A percentile compares a stretch with the other conserved stretches of the same genome.
Evolutionary conservation across 2,113 vertebrate genomes (phyloP).

Genomic region (Bucco capensis): DNA sequence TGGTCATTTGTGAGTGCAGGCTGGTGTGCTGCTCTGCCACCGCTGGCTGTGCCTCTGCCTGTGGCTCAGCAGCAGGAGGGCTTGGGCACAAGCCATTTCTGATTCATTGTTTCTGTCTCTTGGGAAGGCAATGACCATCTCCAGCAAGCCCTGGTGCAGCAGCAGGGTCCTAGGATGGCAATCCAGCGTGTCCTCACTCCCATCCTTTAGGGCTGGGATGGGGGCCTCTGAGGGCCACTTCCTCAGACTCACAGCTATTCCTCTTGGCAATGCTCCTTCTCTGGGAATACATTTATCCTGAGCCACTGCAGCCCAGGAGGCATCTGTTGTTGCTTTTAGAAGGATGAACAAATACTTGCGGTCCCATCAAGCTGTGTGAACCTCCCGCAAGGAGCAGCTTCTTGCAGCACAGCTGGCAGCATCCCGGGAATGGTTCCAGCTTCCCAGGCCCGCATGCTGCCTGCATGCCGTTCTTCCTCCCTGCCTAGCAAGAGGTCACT

Average conservation of each 20-base stretch:
- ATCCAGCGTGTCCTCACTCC: fast-evolving
- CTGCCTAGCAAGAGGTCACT: neutral
- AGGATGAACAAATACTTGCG: neutral
- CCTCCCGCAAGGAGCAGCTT: neutral
- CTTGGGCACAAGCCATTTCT: neutral
- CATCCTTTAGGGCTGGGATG: fast-evolving
- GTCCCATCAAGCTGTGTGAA: neutral
- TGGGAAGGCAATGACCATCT: neutral
- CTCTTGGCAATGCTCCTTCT: neutral
- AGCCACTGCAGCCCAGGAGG: neutral
- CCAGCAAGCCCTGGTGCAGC: neutral
- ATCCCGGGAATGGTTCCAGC: neutral
- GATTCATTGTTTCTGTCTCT: neutral
- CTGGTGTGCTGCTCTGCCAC: neutral
- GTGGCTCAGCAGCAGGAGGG: neutral
- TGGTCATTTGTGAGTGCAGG: neutral
- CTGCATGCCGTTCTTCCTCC: neutral
- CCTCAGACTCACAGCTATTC: neutral
- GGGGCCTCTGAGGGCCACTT: neutral
- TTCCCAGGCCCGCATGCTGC: fast-evolving
- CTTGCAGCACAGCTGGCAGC: neutral
- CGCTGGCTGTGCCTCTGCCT: neutral
- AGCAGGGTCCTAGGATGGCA: neutral
- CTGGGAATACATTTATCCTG: neutral
- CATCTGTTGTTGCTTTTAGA: neutral